Base-by-base conservation (phyloP, 1,140 invertebrate species). In the Drosophila burlai region DNA sequence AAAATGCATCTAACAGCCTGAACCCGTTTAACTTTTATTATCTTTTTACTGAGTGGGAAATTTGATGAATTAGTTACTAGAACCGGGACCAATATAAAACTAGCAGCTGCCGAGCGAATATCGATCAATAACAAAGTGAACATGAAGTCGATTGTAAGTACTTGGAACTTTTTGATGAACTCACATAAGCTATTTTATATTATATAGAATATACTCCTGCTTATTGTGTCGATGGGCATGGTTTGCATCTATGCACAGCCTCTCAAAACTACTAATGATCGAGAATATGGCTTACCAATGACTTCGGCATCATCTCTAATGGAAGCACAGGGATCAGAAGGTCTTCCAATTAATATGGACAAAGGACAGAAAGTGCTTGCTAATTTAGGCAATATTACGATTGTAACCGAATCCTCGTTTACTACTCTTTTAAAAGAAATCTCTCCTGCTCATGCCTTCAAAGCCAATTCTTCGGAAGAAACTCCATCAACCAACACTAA, bases 41-140 rank as follows among this genome's bases (percentile, higher is more conserved):
- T 2, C 65, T 46, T 10, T 43, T 11, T 26, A 43, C 8, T 40
- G 40, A 46, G 45, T 46, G 10, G 2, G n/a, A 31, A 71, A 46
- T 24, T 67, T 31, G 2, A 21, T 55, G 49, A 67, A 71, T 55
- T 67, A 24, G 8, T 31, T 46, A 67, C 24, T 36, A 46, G 11
- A n/a, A 38, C 4, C 24, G 24, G 11, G 15, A 5, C 31, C 42
- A 15, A 29, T 73, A 73, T 73, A 73, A 73, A 73, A 45, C 9
- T 11, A 8, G 24, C 10, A 4, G 45, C 24, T 13, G 15, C 9
- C n/a, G 2, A 57, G 34, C 15, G 31, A 24, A 26, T 24, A 52
- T 16, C 16, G 10, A 24, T 52, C 47, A 62, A 31, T 61, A 8
- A 13, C 43, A 3, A 50, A 52, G 13, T 36, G 6, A 36, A 52